Conservation (phyloP, 1,140 invertebrate genomes). For the Drosophila navojoa region DNA sequence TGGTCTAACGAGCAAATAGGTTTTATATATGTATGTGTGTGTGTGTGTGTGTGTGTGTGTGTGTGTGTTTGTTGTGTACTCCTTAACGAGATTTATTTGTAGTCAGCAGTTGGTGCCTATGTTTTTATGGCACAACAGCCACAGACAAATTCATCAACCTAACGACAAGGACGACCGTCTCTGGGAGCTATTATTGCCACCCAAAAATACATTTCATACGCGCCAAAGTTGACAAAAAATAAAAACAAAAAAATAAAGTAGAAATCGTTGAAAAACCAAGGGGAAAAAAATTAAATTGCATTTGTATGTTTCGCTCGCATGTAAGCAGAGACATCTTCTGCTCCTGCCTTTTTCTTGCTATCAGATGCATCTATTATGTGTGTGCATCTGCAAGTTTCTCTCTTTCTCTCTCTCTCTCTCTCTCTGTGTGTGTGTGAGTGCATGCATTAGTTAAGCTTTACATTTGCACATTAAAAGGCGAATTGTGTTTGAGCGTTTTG, state of each 20-base stretch:
- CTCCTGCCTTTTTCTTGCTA: slow-evolving; percentile 12
- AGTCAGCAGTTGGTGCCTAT: slow-evolving; percentile 79
- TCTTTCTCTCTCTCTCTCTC: slow-evolving; percentile 11
- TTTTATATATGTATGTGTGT: slow-evolving; percentile 17
- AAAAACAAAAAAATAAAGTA: slow-evolving; percentile 38
- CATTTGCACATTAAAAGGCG: slow-evolving; percentile 81
- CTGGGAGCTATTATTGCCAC: slow-evolving; percentile 69
- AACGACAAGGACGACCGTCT: slow-evolving; percentile 67
- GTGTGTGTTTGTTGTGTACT: slow-evolving; percentile 28
- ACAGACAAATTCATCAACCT: slow-evolving; percentile 72
- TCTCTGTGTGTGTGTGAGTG: slow-evolving; percentile 28
- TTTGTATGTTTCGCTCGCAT: slow-evolving; percentile 71
- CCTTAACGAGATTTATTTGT: slow-evolving; percentile 82
- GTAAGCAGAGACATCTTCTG: slow-evolving; percentile 38
- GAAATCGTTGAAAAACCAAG: slow-evolving; percentile 27
- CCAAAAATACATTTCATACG: slow-evolving; percentile 82
- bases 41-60: slow-evolving; percentile 9
- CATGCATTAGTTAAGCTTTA: slow-evolving; percentile 73
- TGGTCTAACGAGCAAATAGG: slow-evolving; percentile 17
- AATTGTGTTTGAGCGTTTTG: slow-evolving; percentile 72
- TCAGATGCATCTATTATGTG: slow-evolving; percentile 72
- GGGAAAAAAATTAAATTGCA: slow-evolving; percentile 78
- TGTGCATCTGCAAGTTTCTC: slow-evolving; percentile 52
- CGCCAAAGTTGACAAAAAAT: slow-evolving; percentile 59
- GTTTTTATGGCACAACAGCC: slow-evolving; percentile 70